Conservation (phyloP, 2,797 vertebrate genomes). For the Ceryle rudis region DNA sequence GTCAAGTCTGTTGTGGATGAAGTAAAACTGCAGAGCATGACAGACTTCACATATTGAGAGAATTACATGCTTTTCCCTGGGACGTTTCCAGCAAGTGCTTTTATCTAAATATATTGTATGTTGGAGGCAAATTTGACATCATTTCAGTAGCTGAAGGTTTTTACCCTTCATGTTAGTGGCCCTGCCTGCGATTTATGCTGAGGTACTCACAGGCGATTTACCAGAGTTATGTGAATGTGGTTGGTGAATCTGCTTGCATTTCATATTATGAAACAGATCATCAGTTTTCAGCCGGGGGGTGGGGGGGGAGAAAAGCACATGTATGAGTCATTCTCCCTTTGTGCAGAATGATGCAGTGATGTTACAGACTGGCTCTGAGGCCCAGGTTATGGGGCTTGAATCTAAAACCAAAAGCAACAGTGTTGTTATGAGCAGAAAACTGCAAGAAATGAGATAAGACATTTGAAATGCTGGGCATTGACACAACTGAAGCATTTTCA, state of each 20-base stretch:
- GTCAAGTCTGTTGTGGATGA: background rate
- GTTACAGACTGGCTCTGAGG: background rate
- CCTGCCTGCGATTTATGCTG: background rate
- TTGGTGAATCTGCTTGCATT: constrained; percentile 65
- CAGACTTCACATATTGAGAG: constrained; percentile 64
- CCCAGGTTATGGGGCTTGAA: background rate
- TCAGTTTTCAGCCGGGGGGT: constrained; percentile 25
- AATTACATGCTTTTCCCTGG: constrained; percentile 61
- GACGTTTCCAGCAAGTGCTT: constrained; percentile 57
- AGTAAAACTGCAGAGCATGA: constrained; percentile 35
- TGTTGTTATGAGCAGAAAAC: background rate
- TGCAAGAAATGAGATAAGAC: background rate
- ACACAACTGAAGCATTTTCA: background rate
- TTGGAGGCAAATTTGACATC: constrained; percentile 47
- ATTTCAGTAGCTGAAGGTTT: constrained; percentile 63
- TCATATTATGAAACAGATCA: constrained; percentile 64
- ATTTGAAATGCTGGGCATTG: background rate
- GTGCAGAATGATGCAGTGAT: background rate
- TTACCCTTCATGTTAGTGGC: constrained; percentile 42
- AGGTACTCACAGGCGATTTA: constrained; percentile 17
- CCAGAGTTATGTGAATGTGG: constrained; percentile 30
- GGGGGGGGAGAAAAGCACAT: background rate
- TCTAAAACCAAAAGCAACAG: background rate
- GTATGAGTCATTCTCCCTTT: constrained; percentile 47
- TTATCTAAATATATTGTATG: constrained; percentile 44